Percentiles rank a stretch among this genome's conserved stretches.
These are phyloP conservation scores for Beaufortia kweichowensis DNA, from an alignment of 2,113 vertebrate species.

Conservation along the genomic window DNA sequence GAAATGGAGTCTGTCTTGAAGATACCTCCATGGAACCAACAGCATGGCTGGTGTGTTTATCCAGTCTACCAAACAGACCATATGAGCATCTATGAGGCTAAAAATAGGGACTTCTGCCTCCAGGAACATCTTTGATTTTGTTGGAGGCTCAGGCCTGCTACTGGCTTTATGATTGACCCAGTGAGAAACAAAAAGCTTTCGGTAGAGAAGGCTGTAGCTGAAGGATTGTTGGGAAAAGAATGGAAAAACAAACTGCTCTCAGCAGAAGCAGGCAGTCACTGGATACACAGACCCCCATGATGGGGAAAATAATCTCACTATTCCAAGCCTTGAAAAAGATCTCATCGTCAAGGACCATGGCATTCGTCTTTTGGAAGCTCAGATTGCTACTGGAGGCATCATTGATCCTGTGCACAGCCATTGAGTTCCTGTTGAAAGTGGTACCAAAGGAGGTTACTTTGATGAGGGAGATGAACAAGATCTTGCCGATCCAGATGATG, in stretches of 20 bases:
- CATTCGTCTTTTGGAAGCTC: no score
- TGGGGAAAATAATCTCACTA: no score
- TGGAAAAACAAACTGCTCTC: no score
- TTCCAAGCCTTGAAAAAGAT: background rate
- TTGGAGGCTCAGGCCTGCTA: background rate
- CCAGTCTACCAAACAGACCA: background rate
- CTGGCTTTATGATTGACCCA: no score
- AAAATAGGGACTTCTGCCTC: background rate
- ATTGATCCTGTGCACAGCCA: slow-evolving; percentile 70
- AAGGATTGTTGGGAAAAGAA: no score
- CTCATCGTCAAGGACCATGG: no score
- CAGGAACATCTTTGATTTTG: background rate
- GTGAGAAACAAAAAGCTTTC: no score
- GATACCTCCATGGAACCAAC: slow-evolving; percentile 75
- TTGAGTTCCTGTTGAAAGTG: slow-evolving; percentile 76
- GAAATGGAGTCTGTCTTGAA: slow-evolving; percentile 69
- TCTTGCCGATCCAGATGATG: no score
- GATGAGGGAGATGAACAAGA: slow-evolving; percentile 60
- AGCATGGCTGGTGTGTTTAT: slow-evolving; percentile 37
- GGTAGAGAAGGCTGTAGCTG: no score
- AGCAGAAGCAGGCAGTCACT: no score
- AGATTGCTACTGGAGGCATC: no score
- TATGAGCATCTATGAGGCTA: background rate
- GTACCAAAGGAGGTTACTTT: slow-evolving; percentile 77
- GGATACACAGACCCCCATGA: no score